Conservation (phyloP, 2,797 vertebrate species). For the Intellagama lesueurii region DNA sequence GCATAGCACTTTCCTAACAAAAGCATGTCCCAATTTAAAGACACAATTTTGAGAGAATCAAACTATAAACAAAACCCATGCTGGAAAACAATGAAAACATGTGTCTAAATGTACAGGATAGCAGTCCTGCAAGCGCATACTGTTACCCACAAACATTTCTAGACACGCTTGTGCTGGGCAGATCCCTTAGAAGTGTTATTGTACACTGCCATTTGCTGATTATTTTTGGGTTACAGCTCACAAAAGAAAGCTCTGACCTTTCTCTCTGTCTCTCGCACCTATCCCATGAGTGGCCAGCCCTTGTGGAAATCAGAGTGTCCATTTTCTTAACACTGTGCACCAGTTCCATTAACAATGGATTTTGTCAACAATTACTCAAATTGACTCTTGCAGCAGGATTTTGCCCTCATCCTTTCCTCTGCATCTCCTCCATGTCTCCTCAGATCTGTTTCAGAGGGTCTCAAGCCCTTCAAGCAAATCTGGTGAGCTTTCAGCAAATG, state of each 20-base stretch:
- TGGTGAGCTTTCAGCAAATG: background rate
- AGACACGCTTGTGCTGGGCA: background rate
- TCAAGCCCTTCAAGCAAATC: no score
- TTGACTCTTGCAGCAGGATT: background rate
- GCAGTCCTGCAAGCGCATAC: background rate
- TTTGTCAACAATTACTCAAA: background rate
- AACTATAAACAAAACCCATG: background rate
- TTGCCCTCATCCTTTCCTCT: background rate
- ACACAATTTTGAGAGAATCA: background rate
- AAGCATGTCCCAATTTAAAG: background rate
- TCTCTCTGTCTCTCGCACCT: background rate
- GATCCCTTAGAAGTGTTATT: background rate
- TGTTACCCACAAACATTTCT: background rate
- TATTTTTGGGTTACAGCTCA: background rate
- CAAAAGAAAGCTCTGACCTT: background rate
- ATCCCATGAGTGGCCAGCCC: background rate
- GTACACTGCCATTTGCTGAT: background rate
- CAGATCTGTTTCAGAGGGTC: background rate
- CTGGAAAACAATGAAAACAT: background rate
- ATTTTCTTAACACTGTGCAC: background rate
- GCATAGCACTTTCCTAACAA: background rate
- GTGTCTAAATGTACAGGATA: background rate
- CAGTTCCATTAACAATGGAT: background rate
- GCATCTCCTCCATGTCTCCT: background rate
- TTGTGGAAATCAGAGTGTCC: background rate